Base-by-base conservation (phyloP, 2,797 vertebrate species). In the Notolabrus celidotus region DNA sequence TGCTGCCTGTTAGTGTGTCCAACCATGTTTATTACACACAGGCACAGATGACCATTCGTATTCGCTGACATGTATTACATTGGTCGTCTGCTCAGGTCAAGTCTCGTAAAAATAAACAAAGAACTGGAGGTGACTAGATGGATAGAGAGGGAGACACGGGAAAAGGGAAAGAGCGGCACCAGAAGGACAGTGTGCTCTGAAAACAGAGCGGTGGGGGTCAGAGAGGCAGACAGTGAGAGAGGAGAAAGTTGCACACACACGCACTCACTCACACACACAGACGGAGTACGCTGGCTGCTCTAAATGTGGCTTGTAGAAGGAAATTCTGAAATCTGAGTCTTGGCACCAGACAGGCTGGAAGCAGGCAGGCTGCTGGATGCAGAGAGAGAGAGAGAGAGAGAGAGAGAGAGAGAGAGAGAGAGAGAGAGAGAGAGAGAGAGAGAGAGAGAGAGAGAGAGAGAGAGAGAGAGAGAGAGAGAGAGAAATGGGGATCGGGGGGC, bases 321-420 rank as follows among this genome's bases (percentile, higher is more conserved):
- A 95, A 95, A 94, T 94, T 90, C 94, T 96, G 96, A 96, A 97
- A 97, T 93, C 92, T 93, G 95, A 97, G 89, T 92, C 94, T 92
- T 94, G 95, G 96, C 96, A 96, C 95, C 96, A 97, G 96, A 95
- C 95, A 95, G 96, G 93, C 96, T 96, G 96, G 95, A 95, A 93
- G 89, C 90, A 91, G 88, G 79, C 84, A 87, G 91, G 80, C 87
- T 87, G 88, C 87, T 91, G 86, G 89, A 91, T 74, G 87, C 41
- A 78, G 80, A 84, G 81, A n/a, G 79, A 82, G 67, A 55, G 74
- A 52, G 74, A 43, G 79, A 53, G 64, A 20, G 50, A 25, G 34
- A 2, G 43, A 31, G 66, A 17, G 39, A 14, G 57, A n/a, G 57
- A 55, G 70, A 10, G 81, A 84, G 81, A 19, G 79, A 82, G 67